phyloP scores from a whole-genome alignment of 1,140 invertebrate genomes.

The Microplitis mediator region DNA sequence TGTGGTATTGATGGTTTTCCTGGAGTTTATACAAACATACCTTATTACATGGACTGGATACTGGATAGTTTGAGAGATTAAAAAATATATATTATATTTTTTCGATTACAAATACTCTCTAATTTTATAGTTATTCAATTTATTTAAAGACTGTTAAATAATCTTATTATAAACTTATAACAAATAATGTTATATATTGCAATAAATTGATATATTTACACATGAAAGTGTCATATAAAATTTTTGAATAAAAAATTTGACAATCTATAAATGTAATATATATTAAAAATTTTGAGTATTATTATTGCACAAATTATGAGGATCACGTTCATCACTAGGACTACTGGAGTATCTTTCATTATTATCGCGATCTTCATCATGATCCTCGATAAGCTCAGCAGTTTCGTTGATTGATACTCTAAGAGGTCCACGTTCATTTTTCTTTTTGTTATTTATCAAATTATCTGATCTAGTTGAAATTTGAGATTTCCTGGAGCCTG shows the following conservation, averaged over 20 bases:
- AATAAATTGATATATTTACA: too few species aligned
- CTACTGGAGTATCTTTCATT: slow-evolving; percentile 42
- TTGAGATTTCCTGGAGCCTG: slow-evolving; percentile 41
- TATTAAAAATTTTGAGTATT: slow-evolving; percentile 4
- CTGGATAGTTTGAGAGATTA: slow-evolving; percentile 60
- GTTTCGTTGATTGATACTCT: slow-evolving; percentile 66
- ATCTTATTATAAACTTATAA: too few species aligned
- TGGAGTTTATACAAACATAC: slow-evolving; percentile 68
- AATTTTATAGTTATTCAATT: background rate
- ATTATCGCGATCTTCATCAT: slow-evolving; percentile 44
- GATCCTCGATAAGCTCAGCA: slow-evolving; percentile 61
- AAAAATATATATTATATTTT: slow-evolving; percentile 8
- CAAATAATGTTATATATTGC: too few species aligned
- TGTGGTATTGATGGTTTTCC: slow-evolving; percentile 65
- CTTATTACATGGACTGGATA: slow-evolving; percentile 72
- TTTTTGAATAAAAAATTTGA: background rate
- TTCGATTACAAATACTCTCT: background rate
- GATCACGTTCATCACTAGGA: slow-evolving; percentile 9
- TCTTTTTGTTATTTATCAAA: slow-evolving; percentile 46
- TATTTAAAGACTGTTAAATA: slow-evolving; percentile 30
- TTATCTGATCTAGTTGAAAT: slow-evolving; percentile 35
- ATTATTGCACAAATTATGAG: slow-evolving; percentile 19
- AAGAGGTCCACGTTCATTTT: slow-evolving; percentile 50
- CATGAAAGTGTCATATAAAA: too few species aligned
- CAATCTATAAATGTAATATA: slow-evolving; percentile 30